phyloP scores from a whole-genome alignment of 2,797 vertebrate species.

The Xiphophorus birchmanni region DNA sequence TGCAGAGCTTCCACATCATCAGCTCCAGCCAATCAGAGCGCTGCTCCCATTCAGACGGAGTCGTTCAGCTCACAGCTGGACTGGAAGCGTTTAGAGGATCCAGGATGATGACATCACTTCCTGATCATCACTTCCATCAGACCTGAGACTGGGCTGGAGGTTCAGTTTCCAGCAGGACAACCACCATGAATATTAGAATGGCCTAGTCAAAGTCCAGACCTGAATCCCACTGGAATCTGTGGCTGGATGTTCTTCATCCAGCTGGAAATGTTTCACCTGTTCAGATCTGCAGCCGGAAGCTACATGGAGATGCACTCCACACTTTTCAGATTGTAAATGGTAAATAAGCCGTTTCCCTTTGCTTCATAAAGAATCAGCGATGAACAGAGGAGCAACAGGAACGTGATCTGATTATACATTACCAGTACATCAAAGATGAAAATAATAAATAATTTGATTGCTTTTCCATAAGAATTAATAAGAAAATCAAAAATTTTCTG shows the following conservation, averaged over 20 bases:
- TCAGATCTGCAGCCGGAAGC: too few relatives aligned
- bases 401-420: too few relatives aligned
- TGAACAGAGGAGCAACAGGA: too few relatives aligned
- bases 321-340: background rate
- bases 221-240: background rate
- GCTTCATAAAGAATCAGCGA: too few relatives aligned
- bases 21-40: constrained; percentile 7
- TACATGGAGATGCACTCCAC: background rate
- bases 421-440: too few relatives aligned
- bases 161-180: background rate
- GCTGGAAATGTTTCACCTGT: too few relatives aligned
- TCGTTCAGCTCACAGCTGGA: background rate
- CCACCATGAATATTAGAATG: background rate
- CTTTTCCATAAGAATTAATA: too few relatives aligned
- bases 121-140: background rate
- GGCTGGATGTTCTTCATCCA: too few relatives aligned
- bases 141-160: background rate
- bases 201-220: background rate
- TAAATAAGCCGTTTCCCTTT: background rate
- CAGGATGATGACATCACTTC: too few relatives aligned
- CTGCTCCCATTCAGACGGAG: background rate
- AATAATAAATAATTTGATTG: too few relatives aligned
- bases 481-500: too few relatives aligned
- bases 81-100: too few relatives aligned
- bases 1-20: constrained; percentile 54